These are phyloP conservation scores for Micromys minutus DNA, from an alignment of 2,113 vertebrate species.

Conservation along the genomic window DNA sequence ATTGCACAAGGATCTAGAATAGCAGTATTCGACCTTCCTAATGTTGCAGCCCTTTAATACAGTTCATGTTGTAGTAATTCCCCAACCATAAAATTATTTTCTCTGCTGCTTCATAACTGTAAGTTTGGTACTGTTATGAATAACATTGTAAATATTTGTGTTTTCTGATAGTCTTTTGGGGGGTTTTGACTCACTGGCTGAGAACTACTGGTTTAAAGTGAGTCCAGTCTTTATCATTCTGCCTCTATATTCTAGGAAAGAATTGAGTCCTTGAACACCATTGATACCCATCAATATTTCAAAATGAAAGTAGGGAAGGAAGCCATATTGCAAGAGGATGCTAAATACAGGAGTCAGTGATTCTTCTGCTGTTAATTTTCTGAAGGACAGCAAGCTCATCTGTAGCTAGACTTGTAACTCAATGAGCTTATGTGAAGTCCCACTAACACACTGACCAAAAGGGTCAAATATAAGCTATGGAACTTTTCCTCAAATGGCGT, in stretches of 20 bases:
- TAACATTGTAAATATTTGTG: not conserved
- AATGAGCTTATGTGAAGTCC: not conserved
- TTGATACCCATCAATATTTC: not conserved
- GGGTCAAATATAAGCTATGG: not conserved
- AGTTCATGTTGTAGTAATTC: not conserved
- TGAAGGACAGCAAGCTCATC: constrained; percentile 31
- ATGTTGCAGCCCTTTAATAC: not conserved
- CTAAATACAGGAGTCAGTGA: not conserved
- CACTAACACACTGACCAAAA: constrained; percentile 6
- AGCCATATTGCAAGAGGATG: not conserved
- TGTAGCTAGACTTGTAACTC: not conserved
- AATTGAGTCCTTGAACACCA: not conserved
- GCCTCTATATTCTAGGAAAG: constrained; percentile 9
- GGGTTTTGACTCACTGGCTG: not conserved
- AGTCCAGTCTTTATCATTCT: not conserved
- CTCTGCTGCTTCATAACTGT: not conserved
- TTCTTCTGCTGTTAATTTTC: constrained; percentile 34
- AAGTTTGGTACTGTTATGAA: not conserved
- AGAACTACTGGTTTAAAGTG: not conserved
- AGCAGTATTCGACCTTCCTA: not conserved
- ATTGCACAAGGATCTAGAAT: not conserved
- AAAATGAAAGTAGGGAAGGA: not conserved
- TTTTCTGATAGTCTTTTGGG: not conserved
- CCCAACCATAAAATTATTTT: not conserved
- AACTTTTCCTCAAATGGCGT: not conserved